Conservation (phyloP, 2,888 invertebrate genomes). For the Blomia tropicalis region DNA sequence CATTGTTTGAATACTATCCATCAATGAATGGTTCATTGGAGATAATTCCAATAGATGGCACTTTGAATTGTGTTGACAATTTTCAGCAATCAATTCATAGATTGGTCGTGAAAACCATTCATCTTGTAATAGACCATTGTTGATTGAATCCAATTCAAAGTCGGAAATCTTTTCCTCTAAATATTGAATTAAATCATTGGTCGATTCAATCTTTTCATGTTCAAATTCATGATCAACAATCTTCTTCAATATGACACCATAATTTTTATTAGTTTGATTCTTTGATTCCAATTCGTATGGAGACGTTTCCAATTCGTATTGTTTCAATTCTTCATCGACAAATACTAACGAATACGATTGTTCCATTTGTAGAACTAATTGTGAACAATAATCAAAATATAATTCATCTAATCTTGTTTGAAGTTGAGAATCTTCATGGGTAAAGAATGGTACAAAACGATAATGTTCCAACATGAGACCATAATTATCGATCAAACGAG, state of each 20-base stretch:
- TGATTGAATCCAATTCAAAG: not conserved
- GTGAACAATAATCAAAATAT: slow-evolving; percentile 29
- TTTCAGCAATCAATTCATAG: slow-evolving; percentile 9
- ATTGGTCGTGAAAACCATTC: slow-evolving; percentile 2
- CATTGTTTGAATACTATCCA: not conserved
- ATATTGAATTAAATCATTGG: not conserved
- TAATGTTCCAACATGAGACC: slow-evolving; percentile 51
- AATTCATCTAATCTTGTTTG: slow-evolving; percentile 23
- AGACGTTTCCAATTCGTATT: not conserved
- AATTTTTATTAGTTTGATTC: not conserved
- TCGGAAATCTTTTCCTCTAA: not conserved
- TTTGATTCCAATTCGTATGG: not conserved
- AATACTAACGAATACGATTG: not conserved
- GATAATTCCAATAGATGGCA: not conserved
- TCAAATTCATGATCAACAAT: not conserved
- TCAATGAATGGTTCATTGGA: not conserved
- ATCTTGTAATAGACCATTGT: not conserved
- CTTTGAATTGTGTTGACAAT: not conserved
- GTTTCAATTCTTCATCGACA: not conserved
- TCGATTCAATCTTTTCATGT: not conserved
- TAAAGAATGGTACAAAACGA: slow-evolving; percentile 59
- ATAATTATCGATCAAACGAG: not conserved
- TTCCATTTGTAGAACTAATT: slow-evolving; percentile 23
- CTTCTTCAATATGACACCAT: not conserved
- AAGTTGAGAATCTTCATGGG: slow-evolving; percentile 28